Conservation (phyloP, 2,888 invertebrate species). For the Hemicrepidius hirtus region DNA sequence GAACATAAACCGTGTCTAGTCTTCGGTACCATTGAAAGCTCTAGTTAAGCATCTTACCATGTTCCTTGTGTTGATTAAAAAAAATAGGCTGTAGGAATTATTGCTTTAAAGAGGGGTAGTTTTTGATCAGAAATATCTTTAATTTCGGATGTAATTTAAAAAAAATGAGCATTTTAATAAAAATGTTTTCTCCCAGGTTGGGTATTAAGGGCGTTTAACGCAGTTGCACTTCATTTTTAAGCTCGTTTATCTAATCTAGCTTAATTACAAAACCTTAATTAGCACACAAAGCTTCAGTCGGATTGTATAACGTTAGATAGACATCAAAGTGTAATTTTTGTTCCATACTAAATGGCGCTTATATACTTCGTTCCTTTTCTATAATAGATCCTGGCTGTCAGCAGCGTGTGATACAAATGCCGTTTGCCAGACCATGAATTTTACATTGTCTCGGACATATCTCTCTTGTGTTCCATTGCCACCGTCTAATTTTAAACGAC, state of each 20-base stretch:
- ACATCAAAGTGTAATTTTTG: constrained; percentile 37
- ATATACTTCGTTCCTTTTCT: constrained; percentile 21
- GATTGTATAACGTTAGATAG: constrained; percentile 26
- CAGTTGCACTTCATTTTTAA: constrained; percentile 22
- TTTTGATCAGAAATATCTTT: too few species aligned
- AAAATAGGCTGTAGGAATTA: too few species aligned
- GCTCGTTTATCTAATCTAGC: constrained; percentile 32
- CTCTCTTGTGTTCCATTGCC: constrained; percentile 28
- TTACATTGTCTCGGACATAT: constrained; percentile 35
- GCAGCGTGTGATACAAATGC: constrained; percentile 38
- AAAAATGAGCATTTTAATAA: too few species aligned
- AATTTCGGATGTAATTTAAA: too few species aligned
- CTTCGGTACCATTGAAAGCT: too few species aligned
- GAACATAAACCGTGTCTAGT: too few species aligned
- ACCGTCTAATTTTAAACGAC: constrained; percentile 36
- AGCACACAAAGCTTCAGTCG: constrained; percentile 32
- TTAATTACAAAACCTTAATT: constrained; percentile 33
- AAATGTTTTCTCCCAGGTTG: neutral
- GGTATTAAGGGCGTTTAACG: constrained; percentile 5
- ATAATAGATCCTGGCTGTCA: constrained; percentile 33
- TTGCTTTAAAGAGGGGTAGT: too few species aligned
- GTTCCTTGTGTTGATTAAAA: too few species aligned
- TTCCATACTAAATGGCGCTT: constrained; percentile 22
- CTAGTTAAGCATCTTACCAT: too few species aligned
- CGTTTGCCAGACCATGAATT: constrained; percentile 42